Evolutionary conservation across 2,797 vertebrate genomes (phyloP).

Genomic region (Microctenopoma stevenorrisi): DNA sequence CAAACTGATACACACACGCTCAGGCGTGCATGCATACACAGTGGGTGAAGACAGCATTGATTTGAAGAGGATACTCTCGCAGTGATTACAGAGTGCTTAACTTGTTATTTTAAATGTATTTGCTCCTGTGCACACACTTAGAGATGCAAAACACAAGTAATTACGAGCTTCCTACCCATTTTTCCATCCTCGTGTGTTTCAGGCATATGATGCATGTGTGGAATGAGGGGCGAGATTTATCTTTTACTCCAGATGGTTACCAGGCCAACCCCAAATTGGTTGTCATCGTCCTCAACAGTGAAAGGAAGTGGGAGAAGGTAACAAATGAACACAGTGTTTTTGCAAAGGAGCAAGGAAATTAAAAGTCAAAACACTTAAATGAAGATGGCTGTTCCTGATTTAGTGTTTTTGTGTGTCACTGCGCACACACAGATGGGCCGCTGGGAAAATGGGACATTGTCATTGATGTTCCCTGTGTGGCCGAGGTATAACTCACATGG

Average conservation of each 20-base stretch:
- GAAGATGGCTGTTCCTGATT: constrained; percentile 24
- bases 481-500: constrained; percentile 94
- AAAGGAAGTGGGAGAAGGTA: constrained; percentile 97
- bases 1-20: constrained; percentile 49
- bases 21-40: constrained; percentile 31
- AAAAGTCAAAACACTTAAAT: constrained; percentile 32
- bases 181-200: constrained; percentile 51
- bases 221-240: constrained; percentile 93
- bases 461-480: constrained; percentile 95
- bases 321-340: constrained; percentile 21
- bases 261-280: constrained; percentile 96
- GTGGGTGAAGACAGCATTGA: constrained; percentile 70
- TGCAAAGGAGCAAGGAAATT: constrained; percentile 31
- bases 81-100: constrained; percentile 74
- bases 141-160: constrained; percentile 44
- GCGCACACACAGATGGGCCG: constrained; percentile 88
- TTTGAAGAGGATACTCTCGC: constrained; percentile 70
- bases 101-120: constrained; percentile 67
- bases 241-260: constrained; percentile 97
- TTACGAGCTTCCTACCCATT: constrained; percentile 46
- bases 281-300: constrained; percentile 93
- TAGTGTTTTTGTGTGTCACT: constrained; percentile 41
- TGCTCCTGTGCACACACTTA: constrained; percentile 51
- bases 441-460: constrained; percentile 94
- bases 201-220: constrained; percentile 98